Conservation (phyloP, 1,140 invertebrate genomes). For the Drosophila repleta region DNA sequence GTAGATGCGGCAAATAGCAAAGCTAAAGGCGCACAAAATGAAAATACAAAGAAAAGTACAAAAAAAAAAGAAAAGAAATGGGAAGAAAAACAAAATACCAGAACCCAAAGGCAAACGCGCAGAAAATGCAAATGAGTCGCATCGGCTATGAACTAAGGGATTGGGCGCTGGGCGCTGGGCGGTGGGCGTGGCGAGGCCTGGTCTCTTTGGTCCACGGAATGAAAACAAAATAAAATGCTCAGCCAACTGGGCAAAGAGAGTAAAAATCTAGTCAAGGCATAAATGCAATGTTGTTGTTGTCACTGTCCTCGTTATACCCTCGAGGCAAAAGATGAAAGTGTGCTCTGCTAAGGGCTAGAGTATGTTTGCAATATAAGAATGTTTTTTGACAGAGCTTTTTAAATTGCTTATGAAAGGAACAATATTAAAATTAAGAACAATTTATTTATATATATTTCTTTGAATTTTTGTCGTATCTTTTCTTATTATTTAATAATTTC, state of each 20-base stretch:
- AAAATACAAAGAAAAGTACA: constrained; percentile 22
- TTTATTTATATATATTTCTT: neutral
- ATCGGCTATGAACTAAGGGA: constrained; percentile 17
- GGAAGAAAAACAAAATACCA: constrained; percentile 18
- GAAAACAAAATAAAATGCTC: constrained; percentile 55
- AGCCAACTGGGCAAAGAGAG: constrained; percentile 18
- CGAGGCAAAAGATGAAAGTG: neutral
- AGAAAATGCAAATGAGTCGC: constrained; percentile 77
- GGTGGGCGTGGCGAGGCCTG: neutral
- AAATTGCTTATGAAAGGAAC: too few relatives aligned
- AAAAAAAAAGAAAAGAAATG: constrained; percentile 15
- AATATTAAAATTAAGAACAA: too few relatives aligned
- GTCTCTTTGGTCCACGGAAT: constrained; percentile 43
- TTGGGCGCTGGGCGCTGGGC: neutral
- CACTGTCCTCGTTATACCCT: constrained; percentile 2
- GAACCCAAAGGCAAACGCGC: constrained; percentile 50
- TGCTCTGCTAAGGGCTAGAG: too few relatives aligned
- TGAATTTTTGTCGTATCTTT: neutral
- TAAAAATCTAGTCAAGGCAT: constrained; percentile 26
- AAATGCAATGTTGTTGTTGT: constrained; percentile 61
- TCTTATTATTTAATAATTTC: neutral
- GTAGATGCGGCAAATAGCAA: constrained; percentile 42
- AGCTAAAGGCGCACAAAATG: constrained; percentile 39
- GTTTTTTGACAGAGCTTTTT: too few relatives aligned
- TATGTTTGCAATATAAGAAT: too few relatives aligned